A percentile compares a stretch with the other conserved stretches of the same genome.
These are phyloP conservation scores for Drosophila suboccidentalis DNA, from an alignment of 2,888 invertebrate genomes.

Conservation along the genomic window DNA sequence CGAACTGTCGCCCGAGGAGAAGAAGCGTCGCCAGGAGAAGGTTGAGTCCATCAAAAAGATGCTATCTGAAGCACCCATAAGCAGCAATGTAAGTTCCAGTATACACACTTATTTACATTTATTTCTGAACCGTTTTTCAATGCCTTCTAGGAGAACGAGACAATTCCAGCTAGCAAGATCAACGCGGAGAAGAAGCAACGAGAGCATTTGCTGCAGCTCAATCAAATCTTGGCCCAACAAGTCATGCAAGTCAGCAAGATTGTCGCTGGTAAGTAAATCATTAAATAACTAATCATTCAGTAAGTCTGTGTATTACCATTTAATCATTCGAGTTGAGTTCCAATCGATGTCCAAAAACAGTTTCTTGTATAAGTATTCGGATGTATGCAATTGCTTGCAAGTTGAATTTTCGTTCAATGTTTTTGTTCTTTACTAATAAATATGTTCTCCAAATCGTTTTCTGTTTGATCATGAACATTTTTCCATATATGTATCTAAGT, in stretches of 20 bases:
- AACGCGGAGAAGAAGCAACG: constrained; percentile 94
- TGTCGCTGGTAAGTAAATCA: constrained; percentile 92
- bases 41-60: constrained; percentile 96
- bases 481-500: constrained; percentile 42
- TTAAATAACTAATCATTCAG: neutral
- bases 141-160: constrained; percentile 76
- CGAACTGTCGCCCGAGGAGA: constrained; percentile 93
- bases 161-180: constrained; percentile 89
- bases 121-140: neutral
- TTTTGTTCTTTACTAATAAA: constrained; percentile 65
- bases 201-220: constrained; percentile 95
- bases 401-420: constrained; percentile 70
- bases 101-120: neutral
- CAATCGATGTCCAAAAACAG: constrained; percentile 54
- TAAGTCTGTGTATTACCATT: constrained; percentile 1
- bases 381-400: constrained; percentile 60
- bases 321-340: constrained; percentile 48
- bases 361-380: constrained; percentile 32
- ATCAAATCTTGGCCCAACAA: constrained; percentile 96
- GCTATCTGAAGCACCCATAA: constrained; percentile 90
- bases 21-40: constrained; percentile 93
- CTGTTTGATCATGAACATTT: constrained; percentile 19
- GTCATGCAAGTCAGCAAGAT: constrained; percentile 98
- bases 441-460: constrained; percentile 46
- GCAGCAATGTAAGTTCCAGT: constrained; percentile 83